A percentile compares a stretch with the other conserved stretches of the same genome.
phyloP scores from a whole-genome alignment of 2,888 invertebrate genomes.

The Rapana venosa region DNA sequence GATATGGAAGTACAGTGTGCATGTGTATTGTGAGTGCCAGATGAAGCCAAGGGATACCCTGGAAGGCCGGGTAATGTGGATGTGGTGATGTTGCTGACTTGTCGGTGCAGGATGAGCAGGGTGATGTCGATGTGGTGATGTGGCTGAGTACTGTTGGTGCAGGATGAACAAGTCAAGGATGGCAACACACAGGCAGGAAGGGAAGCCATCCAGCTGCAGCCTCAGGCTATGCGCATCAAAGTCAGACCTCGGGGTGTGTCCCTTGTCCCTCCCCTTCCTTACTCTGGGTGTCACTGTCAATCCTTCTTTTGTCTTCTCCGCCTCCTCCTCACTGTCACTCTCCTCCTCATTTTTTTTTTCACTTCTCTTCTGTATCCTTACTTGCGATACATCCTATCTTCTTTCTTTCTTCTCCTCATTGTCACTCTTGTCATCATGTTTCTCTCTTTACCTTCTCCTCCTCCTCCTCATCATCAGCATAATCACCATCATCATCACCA shows the following conservation, averaged over 20 bases:
- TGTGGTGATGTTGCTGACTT: not conserved
- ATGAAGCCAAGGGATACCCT: too few species aligned
- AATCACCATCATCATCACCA: too few species aligned
- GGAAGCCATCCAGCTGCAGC: constrained; percentile 54
- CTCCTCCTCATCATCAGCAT: too few species aligned
- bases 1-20: too few species aligned
- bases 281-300: not conserved
- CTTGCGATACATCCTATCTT: too few species aligned
- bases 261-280: not conserved
- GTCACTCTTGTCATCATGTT: not conserved
- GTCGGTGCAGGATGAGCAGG: constrained; percentile 33
- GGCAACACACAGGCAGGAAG: constrained; percentile 24
- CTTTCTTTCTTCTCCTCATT: too few species aligned
- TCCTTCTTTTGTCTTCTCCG: constrained; percentile 28
- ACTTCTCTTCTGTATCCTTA: too few species aligned
- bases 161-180: constrained; percentile 42
- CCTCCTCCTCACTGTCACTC: not conserved
- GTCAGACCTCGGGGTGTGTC: constrained; percentile 69
- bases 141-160: not conserved
- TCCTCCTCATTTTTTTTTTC: not conserved
- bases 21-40: too few species aligned
- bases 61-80: too few species aligned
- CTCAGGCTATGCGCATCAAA: constrained; percentile 73
- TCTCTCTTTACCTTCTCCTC: not conserved
- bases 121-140: not conserved